phyloP scores from a whole-genome alignment of 1,140 invertebrate genomes.

The Drosophila pseudoananassae region DNA sequence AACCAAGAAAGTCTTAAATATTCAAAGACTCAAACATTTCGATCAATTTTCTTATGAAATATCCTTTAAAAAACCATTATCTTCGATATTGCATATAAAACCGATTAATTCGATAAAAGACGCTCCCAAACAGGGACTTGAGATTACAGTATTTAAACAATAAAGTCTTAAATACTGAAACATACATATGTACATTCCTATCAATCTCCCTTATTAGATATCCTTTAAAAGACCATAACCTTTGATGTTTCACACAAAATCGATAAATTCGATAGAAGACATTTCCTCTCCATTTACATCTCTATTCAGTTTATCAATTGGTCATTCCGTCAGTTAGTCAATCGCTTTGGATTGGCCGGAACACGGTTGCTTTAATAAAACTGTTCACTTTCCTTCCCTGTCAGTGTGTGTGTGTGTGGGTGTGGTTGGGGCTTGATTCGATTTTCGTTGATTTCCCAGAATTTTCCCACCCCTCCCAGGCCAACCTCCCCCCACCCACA shows the following conservation, averaged over 20 bases:
- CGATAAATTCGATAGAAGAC: neutral
- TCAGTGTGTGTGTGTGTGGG: neutral
- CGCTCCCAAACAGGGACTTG: no score
- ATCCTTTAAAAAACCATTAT: no score
- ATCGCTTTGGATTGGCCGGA: conserved; percentile 33
- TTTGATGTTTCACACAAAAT: neutral
- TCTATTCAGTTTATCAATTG: conserved; percentile 17
- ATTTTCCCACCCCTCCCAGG: conserved; percentile 12
- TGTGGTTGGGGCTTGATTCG: conserved; percentile 29
- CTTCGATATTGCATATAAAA: no score
- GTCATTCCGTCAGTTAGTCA: conserved; percentile 31
- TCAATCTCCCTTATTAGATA: neutral
- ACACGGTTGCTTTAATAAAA: conserved; percentile 45
- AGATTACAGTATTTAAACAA: no score
- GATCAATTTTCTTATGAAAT: no score
- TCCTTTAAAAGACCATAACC: neutral
- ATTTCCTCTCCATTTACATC: neutral
- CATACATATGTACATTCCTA: no score
- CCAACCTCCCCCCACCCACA: neutral
- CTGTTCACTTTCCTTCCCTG: conserved; percentile 12
- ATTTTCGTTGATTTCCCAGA: conserved; percentile 48
- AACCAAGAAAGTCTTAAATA: no score
- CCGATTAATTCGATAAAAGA: neutral
- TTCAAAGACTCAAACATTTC: no score
- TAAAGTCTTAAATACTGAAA: no score